Evolutionary conservation across 2,888 invertebrate species (phyloP), one percentile per base, ranked within the genome.

Genomic region (Lutraria lutraria): DNA sequence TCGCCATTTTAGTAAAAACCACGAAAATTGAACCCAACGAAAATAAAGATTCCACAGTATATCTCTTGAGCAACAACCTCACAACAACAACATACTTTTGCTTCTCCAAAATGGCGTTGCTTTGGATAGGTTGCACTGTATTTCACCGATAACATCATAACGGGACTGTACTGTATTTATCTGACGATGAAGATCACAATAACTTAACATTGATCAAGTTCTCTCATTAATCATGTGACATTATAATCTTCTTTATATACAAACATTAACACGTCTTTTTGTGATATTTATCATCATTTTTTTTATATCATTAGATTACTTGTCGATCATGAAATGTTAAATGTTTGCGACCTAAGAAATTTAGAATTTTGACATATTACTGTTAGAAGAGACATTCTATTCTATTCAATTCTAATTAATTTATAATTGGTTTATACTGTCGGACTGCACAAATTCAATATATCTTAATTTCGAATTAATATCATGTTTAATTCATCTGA

Each of bases 281-380:
- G 21, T n/a, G 21, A 60, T n/a, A 60, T 25, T 68, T 21, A 25
- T 68, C 8, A n/a, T 68, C 3, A n/a, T 68, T 21, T 8, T 68
- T n/a, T n/a, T 68, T 12, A 68, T 68, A 10, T 68, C 4, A 68
- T 25, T 68, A 25, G 4, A 68, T 25, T 68, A 25, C 43, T 6
- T 68, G 12, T 68, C 63, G 25, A 25, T 68, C 10, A 10, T 4
- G n/a, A 25, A 68, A 25, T n/a, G 25, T 68, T 25, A 25, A 68
- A 68, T 68, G 63, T 25, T 43, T 68, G 63, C n/a, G 25, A 25
- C 63, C 10, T n/a, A 68, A 68, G 63, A 68, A 68, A 68, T 68
- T 25, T 25, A 68, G 21, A n/a, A 25, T 68, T 68, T 68, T 68
- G 63, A 68, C 63, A 68, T 25, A 12, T 68, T 43, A 43, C 43